These are phyloP conservation scores for Aselliscus stoliczkanus DNA, from an alignment of 2,797 vertebrate species.

Conservation along the genomic window DNA sequence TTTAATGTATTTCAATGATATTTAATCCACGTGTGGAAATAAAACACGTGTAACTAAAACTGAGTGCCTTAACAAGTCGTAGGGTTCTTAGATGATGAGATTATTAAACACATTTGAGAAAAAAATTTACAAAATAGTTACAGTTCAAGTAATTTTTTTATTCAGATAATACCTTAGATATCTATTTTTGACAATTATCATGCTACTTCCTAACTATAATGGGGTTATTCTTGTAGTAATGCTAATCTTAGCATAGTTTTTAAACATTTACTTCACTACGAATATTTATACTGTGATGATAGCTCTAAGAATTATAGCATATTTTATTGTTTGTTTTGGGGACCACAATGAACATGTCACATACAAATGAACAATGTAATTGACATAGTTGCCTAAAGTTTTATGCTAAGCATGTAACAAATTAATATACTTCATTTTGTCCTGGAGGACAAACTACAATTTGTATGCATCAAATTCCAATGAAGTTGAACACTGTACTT, in stretches of 20 bases:
- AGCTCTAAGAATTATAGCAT: not conserved
- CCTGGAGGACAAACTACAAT: constrained; percentile 51
- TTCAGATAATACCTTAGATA: not conserved
- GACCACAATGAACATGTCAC: constrained; percentile 56
- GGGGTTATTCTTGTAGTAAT: not conserved
- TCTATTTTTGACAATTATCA: not conserved
- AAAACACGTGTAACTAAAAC: not conserved
- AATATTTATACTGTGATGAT: not conserved
- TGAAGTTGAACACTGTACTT: constrained; percentile 22
- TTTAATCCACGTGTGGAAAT: not conserved
- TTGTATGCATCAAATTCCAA: constrained; percentile 45
- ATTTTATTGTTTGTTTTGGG: constrained; percentile 67
- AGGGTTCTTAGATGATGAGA: not conserved
- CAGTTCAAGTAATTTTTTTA: not conserved
- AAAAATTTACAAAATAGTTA: not conserved
- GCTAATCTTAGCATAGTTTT: not conserved
- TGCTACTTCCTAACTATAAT: not conserved
- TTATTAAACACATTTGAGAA: not conserved
- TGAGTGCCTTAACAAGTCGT: not conserved
- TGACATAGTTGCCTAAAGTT: constrained; percentile 57
- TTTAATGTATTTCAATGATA: not conserved
- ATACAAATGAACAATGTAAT: constrained; percentile 66
- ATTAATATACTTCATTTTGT: constrained; percentile 62
- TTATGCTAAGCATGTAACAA: constrained; percentile 68
- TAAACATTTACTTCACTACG: not conserved